These are phyloP conservation scores for Zaprionus africanus DNA, from an alignment of 1,140 invertebrate genomes.

Conservation along the genomic window DNA sequence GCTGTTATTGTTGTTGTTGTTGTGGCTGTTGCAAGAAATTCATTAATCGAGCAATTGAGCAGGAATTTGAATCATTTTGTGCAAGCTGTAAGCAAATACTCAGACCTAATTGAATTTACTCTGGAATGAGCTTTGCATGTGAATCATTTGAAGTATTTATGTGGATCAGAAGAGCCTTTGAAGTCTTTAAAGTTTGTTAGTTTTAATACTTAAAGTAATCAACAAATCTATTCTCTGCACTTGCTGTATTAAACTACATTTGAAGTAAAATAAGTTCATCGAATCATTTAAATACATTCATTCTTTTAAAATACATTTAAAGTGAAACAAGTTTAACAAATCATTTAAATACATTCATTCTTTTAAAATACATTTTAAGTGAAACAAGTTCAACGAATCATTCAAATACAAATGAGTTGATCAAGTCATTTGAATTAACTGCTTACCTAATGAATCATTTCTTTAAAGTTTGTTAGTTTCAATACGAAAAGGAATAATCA, in stretches of 20 bases:
- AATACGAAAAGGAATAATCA: too few species aligned
- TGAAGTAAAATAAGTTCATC: not conserved
- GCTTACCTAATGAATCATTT: too few species aligned
- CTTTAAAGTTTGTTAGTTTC: too few species aligned
- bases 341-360: not conserved
- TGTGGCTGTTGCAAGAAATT: not conserved
- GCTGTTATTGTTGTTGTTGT: not conserved
- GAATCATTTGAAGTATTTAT: not conserved
- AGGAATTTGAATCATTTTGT: not conserved
- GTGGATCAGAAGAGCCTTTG: too few species aligned
- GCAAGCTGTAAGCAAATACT: not conserved
- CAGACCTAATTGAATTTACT: not conserved
- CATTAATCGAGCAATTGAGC: constrained; percentile 15
- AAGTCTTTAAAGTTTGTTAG: too few species aligned
- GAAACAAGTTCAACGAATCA: too few species aligned
- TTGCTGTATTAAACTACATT: not conserved
- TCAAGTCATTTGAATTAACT: too few species aligned
- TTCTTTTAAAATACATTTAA: too few species aligned
- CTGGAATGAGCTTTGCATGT: not conserved
- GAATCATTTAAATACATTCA: not conserved
- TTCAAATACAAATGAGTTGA: too few species aligned
- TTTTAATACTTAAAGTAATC: too few species aligned
- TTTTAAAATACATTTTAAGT: too few species aligned
- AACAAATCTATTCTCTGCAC: too few species aligned
- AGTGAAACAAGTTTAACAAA: not conserved